Conservation (phyloP, 2,797 vertebrate genomes). For the Myotis daubentonii region DNA sequence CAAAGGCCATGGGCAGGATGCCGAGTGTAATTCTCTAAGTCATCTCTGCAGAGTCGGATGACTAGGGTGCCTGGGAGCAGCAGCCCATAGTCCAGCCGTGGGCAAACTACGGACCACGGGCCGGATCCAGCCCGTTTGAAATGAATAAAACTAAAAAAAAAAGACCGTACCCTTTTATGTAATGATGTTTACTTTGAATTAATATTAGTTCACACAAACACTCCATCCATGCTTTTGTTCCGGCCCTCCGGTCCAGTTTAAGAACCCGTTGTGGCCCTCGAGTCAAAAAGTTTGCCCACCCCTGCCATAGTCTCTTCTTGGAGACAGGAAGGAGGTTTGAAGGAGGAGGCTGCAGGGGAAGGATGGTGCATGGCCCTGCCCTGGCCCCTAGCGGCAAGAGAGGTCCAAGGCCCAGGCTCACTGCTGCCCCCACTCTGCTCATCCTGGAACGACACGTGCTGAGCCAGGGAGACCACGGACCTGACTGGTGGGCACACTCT, state of each 20-base stretch:
- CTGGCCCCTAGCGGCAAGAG: neutral
- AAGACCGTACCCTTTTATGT: too few relatives aligned
- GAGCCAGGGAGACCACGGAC: neutral
- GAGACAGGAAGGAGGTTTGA: neutral
- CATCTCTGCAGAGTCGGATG: neutral
- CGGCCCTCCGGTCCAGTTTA: too few relatives aligned
- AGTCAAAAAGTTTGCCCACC: too few relatives aligned
- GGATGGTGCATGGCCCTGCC: fast-evolving
- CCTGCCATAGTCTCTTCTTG: neutral
- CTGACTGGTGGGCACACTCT: fast-evolving
- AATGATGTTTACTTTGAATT: too few relatives aligned
- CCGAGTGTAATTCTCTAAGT: neutral
- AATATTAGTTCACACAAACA: too few relatives aligned
- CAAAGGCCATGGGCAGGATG: neutral
- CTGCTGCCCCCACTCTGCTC: neutral
- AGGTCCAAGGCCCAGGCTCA: too few relatives aligned
- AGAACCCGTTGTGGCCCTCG: too few relatives aligned
- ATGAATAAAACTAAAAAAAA: too few relatives aligned
- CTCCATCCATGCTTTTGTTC: too few relatives aligned
- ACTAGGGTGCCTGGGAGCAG: neutral
- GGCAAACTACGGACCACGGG: too few relatives aligned
- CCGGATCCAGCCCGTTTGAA: too few relatives aligned
- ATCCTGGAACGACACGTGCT: neutral
- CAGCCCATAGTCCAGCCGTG: neutral
- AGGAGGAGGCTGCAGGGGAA: neutral